Evolutionary conservation across 2,888 invertebrate genomes (phyloP).

Genomic region (Taenaris catops): DNA sequence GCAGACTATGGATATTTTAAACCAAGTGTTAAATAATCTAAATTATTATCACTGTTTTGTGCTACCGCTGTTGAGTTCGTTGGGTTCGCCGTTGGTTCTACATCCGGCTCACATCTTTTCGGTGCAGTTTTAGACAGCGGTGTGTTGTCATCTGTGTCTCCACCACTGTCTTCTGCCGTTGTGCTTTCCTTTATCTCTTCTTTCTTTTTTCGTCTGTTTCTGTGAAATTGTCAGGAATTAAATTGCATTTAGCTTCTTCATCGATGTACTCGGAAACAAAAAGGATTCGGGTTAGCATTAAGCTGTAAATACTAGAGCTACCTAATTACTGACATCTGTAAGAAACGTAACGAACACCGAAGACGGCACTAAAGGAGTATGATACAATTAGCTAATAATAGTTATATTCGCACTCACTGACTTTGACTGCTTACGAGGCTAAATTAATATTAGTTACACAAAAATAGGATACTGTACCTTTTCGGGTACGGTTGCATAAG

Average conservation of each 20-base stretch:
- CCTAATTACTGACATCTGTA: too few species aligned
- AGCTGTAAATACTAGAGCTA: not conserved
- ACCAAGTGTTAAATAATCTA: constrained; percentile 13
- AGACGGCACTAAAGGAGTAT: too few species aligned
- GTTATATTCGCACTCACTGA: too few species aligned
- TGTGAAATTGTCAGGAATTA: too few species aligned
- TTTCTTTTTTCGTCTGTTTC: constrained; percentile 42
- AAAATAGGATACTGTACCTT: constrained; percentile 33
- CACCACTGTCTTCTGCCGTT: constrained; percentile 10
- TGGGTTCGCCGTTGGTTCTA: constrained; percentile 3
- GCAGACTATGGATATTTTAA: constrained; percentile 17
- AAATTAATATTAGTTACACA: not conserved
- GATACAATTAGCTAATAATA: too few species aligned
- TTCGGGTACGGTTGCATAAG: constrained; percentile 67
- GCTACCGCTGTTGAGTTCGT: not conserved
- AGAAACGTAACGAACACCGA: too few species aligned
- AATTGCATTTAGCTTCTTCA: too few species aligned
- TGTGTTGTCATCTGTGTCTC: constrained; percentile 6
- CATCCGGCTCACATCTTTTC: not conserved
- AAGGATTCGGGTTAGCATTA: too few species aligned
- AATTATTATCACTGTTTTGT: constrained; percentile 4
- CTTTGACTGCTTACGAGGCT: too few species aligned
- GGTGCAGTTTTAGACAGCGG: constrained; percentile 3
- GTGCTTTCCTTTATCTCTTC: constrained; percentile 24
- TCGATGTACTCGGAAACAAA: too few species aligned